A percentile compares a stretch with the other conserved stretches of the same genome.
These are phyloP conservation scores for Sitta carolinensis DNA, from an alignment of 2,797 vertebrate species.

Conservation along the genomic window DNA sequence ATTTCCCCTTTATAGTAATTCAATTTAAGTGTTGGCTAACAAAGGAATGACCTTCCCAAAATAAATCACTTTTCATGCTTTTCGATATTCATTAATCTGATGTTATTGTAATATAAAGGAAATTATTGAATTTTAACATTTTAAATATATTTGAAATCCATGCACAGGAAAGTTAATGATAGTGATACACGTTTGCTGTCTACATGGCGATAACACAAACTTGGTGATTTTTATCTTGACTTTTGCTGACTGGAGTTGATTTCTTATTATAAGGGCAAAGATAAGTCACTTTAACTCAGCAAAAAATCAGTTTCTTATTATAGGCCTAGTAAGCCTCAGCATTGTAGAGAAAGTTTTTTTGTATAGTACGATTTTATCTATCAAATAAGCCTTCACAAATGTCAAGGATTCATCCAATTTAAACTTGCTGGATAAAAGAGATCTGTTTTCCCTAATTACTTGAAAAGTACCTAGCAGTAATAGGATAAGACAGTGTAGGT, in stretches of 20 bases:
- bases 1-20: constrained; percentile 33
- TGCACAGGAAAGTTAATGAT: background rate
- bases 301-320: constrained; percentile 52
- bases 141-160: constrained; percentile 43
- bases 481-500: constrained; percentile 52
- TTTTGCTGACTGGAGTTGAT: constrained; percentile 55
- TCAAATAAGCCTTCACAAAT: constrained; percentile 40
- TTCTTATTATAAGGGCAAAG: constrained; percentile 61
- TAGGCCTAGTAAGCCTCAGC: background rate
- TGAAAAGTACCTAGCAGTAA: constrained; percentile 49
- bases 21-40: constrained; percentile 21
- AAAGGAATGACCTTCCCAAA: constrained; percentile 37
- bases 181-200: background rate
- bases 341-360: constrained; percentile 25
- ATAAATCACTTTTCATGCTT: constrained; percentile 40
- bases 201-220: constrained; percentile 1
- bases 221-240: constrained; percentile 50
- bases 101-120: constrained; percentile 10
- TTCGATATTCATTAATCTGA: constrained; percentile 31
- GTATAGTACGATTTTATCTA: constrained; percentile 36
- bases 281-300: constrained; percentile 57
- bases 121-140: constrained; percentile 31
- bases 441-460: constrained; percentile 44
- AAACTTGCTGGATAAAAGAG: constrained; percentile 27
- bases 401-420: constrained; percentile 45